Evolutionary conservation across 2,888 invertebrate genomes (phyloP).

Genomic region (Hydrotaea cyrtoneurina): DNA sequence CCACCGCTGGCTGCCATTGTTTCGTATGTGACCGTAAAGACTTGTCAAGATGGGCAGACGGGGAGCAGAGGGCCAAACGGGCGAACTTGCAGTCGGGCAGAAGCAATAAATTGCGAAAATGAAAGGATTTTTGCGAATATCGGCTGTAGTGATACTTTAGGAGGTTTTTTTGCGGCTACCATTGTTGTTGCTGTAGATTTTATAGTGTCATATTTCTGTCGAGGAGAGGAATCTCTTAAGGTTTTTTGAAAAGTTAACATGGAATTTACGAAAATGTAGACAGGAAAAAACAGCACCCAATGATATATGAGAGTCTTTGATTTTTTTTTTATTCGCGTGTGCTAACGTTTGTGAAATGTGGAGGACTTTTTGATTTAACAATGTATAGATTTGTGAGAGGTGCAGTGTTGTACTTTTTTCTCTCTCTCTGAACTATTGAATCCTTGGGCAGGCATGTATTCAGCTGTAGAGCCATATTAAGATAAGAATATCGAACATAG

Average conservation of each 20-base stretch:
- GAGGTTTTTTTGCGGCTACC: neutral
- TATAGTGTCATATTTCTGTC: slow-evolving; percentile 61
- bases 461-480: too few relatives aligned
- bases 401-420: too few relatives aligned
- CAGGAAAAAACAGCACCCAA: neutral
- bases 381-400: too few relatives aligned
- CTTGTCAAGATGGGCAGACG: neutral
- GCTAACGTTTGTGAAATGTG: neutral
- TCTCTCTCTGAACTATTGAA: too few relatives aligned
- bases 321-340: neutral
- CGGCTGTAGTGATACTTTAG: slow-evolving; percentile 23
- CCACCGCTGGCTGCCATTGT: slow-evolving; percentile 1
- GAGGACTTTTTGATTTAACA: neutral
- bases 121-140: slow-evolving; percentile 37
- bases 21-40: neutral
- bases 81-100: neutral
- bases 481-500: too few relatives aligned
- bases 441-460: too few relatives aligned
- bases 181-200: slow-evolving; percentile 6
- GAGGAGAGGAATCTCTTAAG: slow-evolving; percentile 55
- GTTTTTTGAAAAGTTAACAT: slow-evolving; percentile 56
- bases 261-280: slow-evolving; percentile 47
- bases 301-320: neutral
- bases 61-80: neutral
- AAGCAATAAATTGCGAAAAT: slow-evolving; percentile 54